Evolutionary conservation across 1,140 invertebrate species (phyloP).

Genomic region (Caerostris extrusa): DNA sequence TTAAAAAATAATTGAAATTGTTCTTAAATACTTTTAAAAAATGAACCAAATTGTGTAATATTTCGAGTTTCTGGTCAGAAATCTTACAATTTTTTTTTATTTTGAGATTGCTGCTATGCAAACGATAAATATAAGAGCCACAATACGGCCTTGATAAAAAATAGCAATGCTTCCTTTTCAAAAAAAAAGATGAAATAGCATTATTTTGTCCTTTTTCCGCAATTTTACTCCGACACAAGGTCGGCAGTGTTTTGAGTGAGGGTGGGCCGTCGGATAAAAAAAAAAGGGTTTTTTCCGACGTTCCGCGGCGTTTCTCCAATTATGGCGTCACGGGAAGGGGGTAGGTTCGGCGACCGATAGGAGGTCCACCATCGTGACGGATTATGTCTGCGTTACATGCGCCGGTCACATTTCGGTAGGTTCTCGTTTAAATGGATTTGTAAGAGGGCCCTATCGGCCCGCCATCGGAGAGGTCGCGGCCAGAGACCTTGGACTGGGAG

Average conservation of each 20-base stretch:
- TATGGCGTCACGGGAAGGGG: background rate
- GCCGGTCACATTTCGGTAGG: background rate
- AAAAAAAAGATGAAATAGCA: background rate
- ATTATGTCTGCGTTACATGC: background rate
- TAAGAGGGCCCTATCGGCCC: background rate
- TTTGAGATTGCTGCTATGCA: no score
- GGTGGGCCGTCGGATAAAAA: background rate
- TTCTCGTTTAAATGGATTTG: background rate
- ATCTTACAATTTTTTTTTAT: no score
- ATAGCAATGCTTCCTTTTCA: background rate
- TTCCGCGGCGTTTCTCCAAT: conserved; percentile 6
- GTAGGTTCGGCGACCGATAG: conserved; percentile 6
- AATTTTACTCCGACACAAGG: background rate
- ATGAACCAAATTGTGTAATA: no score
- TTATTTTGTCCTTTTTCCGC: no score
- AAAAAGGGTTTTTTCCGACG: background rate
- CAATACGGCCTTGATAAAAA: background rate
- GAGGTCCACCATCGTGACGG: background rate
- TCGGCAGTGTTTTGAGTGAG: background rate
- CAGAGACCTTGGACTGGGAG: background rate
- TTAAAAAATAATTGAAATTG: no score
- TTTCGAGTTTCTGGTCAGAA: no score
- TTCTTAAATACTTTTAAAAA: no score
- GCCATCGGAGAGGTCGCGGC: background rate
- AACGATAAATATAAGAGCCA: no score